phyloP scores from a whole-genome alignment of 2,888 invertebrate genomes.

The Ochlodes sylvanus region DNA sequence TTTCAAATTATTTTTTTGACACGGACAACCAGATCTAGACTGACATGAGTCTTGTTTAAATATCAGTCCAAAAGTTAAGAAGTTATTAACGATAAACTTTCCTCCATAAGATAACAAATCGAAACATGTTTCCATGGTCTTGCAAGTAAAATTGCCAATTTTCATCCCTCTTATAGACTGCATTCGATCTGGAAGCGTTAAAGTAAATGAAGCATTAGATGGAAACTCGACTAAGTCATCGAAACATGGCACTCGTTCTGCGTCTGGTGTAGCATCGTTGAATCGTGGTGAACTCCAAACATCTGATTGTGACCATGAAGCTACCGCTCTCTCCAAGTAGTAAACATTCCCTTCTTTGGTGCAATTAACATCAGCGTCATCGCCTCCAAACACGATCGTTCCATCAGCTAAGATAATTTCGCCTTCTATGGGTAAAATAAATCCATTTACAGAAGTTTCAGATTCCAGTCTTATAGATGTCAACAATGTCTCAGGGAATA shows the following conservation, averaged over 20 bases:
- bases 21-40: constrained; percentile 66
- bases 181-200: constrained; percentile 57
- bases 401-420: constrained; percentile 66
- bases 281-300: constrained; percentile 73
- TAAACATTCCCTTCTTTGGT: constrained; percentile 57
- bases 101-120: constrained; percentile 44
- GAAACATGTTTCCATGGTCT: constrained; percentile 17
- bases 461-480: constrained; percentile 60
- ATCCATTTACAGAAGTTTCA: constrained; percentile 55
- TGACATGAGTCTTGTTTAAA: constrained; percentile 48
- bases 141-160: constrained; percentile 51
- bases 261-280: constrained; percentile 78
- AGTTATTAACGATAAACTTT: constrained; percentile 58
- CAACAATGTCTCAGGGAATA: constrained; percentile 64
- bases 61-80: constrained; percentile 49
- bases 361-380: constrained; percentile 56
- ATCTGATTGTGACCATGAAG: constrained; percentile 69
- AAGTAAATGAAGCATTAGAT: constrained; percentile 54
- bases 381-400: constrained; percentile 58
- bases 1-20: constrained; percentile 56
- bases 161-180: constrained; percentile 57
- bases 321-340: constrained; percentile 60
- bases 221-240: constrained; percentile 75
- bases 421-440: constrained; percentile 72
- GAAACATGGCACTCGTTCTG: constrained; percentile 76